Percentiles rank a stretch among this genome's conserved stretches.
Conservation (phyloP, 2,888 invertebrate species). For the Brenthis ino region DNA sequence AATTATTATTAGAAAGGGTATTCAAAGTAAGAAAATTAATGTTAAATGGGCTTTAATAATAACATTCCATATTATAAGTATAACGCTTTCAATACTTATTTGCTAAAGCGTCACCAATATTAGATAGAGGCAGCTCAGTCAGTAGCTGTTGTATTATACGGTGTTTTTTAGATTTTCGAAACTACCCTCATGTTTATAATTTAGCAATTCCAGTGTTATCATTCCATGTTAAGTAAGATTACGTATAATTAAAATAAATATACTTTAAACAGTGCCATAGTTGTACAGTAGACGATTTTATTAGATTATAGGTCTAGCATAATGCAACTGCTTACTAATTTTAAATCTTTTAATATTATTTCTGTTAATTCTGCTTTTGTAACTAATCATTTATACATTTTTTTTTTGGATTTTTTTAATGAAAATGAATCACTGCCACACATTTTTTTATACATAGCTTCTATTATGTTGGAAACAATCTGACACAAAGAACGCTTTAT, state of each 20-base stretch:
- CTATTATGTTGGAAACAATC: neutral
- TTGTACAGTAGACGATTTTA: conserved; percentile 50
- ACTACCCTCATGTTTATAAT: conserved; percentile 36
- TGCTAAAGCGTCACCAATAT: conserved; percentile 40
- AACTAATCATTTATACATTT: conserved; percentile 4
- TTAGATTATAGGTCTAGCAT: conserved; percentile 42
- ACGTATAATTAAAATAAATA: conserved; percentile 41
- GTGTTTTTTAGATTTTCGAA: conserved; percentile 31
- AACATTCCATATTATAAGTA: conserved; percentile 57
- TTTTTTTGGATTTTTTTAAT: neutral
- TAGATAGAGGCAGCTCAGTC: conserved; percentile 41
- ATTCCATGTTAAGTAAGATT: conserved; percentile 47
- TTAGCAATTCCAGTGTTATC: conserved; percentile 46
- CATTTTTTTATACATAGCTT: neutral
- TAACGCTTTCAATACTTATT: conserved; percentile 41
- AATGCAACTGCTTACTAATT: conserved; percentile 32
- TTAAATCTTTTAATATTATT: conserved; percentile 6
- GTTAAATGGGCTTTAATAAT: conserved; percentile 56
- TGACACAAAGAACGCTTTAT: neutral
- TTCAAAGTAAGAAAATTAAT: conserved; percentile 58
- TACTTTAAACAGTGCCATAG: conserved; percentile 55
- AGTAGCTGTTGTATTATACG: conserved; percentile 20
- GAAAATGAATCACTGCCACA: conserved; percentile 23
- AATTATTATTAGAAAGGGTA: conserved; percentile 39
- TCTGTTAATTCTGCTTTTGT: conserved; percentile 4